Percentiles rank a stretch among this genome's conserved stretches.
phyloP scores from a whole-genome alignment of 2,888 invertebrate species.

The Biston stratarius region DNA sequence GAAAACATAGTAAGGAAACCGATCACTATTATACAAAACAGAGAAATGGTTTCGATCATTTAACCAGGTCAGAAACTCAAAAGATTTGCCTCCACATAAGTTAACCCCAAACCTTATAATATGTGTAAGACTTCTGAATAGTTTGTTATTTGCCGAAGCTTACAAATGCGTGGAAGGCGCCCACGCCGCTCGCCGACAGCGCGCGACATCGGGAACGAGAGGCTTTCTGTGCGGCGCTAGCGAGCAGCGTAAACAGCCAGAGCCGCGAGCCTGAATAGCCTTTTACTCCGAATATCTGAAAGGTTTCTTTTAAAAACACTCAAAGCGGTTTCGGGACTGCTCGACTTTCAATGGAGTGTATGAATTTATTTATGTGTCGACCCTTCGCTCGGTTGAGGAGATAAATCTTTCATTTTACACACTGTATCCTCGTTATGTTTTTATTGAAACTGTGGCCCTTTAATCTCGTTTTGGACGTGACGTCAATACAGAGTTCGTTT shows the following conservation, averaged over 20 bases:
- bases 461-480: conserved; percentile 62
- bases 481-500: conserved; percentile 43
- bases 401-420: conserved; percentile 79
- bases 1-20: too few relatives aligned
- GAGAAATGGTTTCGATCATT: too few relatives aligned
- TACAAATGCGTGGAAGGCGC: background rate
- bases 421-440: conserved; percentile 69
- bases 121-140: background rate
- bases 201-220: conserved; percentile 10
- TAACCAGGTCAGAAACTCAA: background rate
- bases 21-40: too few relatives aligned
- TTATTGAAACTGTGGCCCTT: conserved; percentile 66
- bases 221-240: too few relatives aligned
- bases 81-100: too few relatives aligned
- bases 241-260: conserved; percentile 41
- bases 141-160: conserved; percentile 4
- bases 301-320: conserved; percentile 72
- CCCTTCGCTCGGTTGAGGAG: conserved; percentile 47
- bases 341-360: conserved; percentile 73
- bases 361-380: conserved; percentile 73
- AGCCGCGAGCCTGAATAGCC: conserved; percentile 43
- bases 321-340: conserved; percentile 62
- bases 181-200: conserved; percentile 11
- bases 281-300: conserved; percentile 46
- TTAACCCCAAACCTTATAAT: background rate